Conservation (phyloP, 2,888 invertebrate species). For the Lasioglossum morio region DNA sequence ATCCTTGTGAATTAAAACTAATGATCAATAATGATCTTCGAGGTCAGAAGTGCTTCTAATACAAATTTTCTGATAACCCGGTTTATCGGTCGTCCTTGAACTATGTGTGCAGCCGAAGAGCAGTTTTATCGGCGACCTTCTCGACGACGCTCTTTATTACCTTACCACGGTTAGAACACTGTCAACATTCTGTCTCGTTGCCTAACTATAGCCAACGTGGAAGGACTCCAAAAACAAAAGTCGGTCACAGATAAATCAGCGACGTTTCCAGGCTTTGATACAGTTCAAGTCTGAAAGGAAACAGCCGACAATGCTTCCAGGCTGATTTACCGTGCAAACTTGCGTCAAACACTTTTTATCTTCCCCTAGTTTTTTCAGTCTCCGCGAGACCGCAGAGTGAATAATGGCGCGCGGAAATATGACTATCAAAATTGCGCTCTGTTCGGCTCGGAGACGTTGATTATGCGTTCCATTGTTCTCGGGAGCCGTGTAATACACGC, state of each 20-base stretch:
- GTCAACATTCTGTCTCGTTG: slow-evolving; percentile 14
- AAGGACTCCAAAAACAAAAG: slow-evolving; percentile 23
- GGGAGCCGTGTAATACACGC: no score
- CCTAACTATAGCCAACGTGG: slow-evolving; percentile 18
- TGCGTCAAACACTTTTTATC: background rate
- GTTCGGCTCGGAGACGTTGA: background rate
- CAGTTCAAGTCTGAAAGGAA: slow-evolving; percentile 13
- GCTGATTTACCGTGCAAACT: slow-evolving; percentile 16
- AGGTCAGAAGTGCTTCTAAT: no score
- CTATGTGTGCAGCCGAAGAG: slow-evolving; percentile 64
- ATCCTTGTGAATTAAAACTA: no score
- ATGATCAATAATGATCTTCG: no score
- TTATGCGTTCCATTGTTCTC: background rate
- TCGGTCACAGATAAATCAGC: slow-evolving; percentile 49
- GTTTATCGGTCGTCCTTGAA: slow-evolving; percentile 70
- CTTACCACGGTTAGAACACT: slow-evolving; percentile 29
- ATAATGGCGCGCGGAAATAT: background rate
- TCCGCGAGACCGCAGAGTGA: background rate
- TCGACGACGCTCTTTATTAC: slow-evolving; percentile 72
- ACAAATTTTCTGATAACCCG: slow-evolving; percentile 27
- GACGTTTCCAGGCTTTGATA: slow-evolving; percentile 21
- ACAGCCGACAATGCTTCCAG: slow-evolving; percentile 35
- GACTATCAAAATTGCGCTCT: background rate
- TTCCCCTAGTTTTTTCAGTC: background rate
- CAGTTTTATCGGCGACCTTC: slow-evolving; percentile 72